Base-by-base conservation (phyloP, 53 echinoderm and acorn worm genomes). In the Antedon mediterranea region DNA sequence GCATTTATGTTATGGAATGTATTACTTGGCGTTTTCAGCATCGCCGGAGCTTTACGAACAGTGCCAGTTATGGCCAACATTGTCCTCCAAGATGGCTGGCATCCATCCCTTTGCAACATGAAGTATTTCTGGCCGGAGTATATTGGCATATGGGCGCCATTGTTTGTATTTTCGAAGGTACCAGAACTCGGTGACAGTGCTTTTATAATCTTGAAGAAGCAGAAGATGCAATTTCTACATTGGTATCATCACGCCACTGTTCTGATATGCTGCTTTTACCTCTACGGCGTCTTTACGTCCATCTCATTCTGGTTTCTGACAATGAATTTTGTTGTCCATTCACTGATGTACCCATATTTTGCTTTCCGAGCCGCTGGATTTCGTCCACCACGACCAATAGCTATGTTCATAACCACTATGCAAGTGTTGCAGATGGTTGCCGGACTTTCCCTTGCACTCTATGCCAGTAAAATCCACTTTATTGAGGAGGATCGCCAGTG, bases 231-330 rank as follows among this genome's bases (percentile, higher is more conserved):
- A 70, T 82, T 92, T 34, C 86, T 97, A 0, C 97, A 97, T 74
- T 97, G 97, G 97, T 97, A 92, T 43, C 97, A 97, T 43, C 97
- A 97, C 74, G 82, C 89, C 34, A 85, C 88, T 31, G 92, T 92
- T 0, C 82, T 92, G 0, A 34, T 97, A 26, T 97, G 88, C 74
- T 76, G 81, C 11, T 89, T 90, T 73, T 86, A 82, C 72, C 84
- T 82, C 13, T 89, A 87, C 81, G 78, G 92, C 31, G 84, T 75
- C 34, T 82, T 74, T 34, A 82, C 83, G 15, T 79, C 91, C 0
- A 81, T 86, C 11, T 86, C 87, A 0, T 44, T 83, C 30, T 92
- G 84, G 76, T 97, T 92, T 78, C 81, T 85, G 72, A 33, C 72
- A 28, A 85, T 91, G 74, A 97, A 97, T 77, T 89, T 78, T 72